Evolutionary conservation across 2,888 invertebrate species (phyloP), one percentile per base, ranked within the genome.

Genomic region (Pollenia amentaria): DNA sequence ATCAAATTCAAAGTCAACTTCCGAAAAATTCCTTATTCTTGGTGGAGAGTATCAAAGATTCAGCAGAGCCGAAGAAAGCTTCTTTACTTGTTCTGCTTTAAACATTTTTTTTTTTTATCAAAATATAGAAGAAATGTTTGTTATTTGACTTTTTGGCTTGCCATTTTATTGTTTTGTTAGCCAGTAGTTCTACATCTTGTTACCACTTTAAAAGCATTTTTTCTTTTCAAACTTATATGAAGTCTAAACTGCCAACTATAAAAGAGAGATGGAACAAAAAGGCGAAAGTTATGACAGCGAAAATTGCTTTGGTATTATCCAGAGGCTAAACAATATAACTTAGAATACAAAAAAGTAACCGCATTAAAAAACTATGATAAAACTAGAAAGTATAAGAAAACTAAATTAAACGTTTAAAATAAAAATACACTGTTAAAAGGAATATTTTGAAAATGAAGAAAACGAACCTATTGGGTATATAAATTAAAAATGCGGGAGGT

Each of bases 251-350:
- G 29, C 55, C 46, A 67, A 18, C 29, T 57, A 46, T 46, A 38
- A 70, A 40, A 62, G 29, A 72, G 42, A 44, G 62, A 55, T 70
- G 44, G 55, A 70, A 72, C 40, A 60, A 78, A 84, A 65, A 79
- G 76, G 87, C 69, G 85, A 87, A 87, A 85, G 87, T 87, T 87
- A 87, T 87, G 87, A 87, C 87, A 87, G 85, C 82, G 81, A 85
- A 85, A 85, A 87, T 87, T 85, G 85, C 76, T 85, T 77, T 70
- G 69, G 62, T 57, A 80, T 84, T 87, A 77, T 73, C 84, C 76
- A 44, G 80, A 84, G 87, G 67, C 46, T 76, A 82, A 76, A 75
- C 48, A 57, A 57, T 16, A 38, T 40, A 51, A 42, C 3, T 40
- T 29, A 67, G 46, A 70, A 40, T 48, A 42, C 6, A 42, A 12